Conservation (phyloP, 2,797 vertebrate species). For the Vipera latastei region DNA sequence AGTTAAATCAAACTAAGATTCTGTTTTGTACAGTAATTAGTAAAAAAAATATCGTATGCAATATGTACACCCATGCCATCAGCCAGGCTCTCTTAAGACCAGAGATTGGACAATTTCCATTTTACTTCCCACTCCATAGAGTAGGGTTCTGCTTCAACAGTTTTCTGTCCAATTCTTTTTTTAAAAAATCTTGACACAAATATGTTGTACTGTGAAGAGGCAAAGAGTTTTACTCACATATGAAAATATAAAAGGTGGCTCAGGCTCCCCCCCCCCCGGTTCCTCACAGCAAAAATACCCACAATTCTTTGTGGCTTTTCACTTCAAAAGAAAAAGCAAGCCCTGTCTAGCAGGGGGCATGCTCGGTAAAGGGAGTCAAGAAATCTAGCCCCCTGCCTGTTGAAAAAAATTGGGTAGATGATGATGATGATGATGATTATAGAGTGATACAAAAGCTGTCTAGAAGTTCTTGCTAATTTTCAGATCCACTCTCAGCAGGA, state of each 20-base stretch:
- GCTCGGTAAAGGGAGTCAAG: neutral
- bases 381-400: neutral
- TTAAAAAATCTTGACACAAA: neutral
- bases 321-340: neutral
- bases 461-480: neutral
- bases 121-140: neutral
- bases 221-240: neutral
- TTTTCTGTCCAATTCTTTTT: neutral
- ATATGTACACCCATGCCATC: neutral
- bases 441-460: neutral
- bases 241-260: neutral
- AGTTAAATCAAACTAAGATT: neutral
- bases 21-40: neutral
- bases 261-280: rapidly evolving
- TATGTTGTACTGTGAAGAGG: neutral
- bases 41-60: neutral
- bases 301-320: neutral
- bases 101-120: neutral
- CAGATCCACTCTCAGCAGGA: neutral
- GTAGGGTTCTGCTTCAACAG: neutral
- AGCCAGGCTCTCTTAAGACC: neutral
- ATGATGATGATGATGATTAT: no score
- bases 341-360: no score
- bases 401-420: neutral
- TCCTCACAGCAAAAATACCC: neutral